A percentile compares a stretch with the other conserved stretches of the same genome.
Evolutionary conservation across 2,113 vertebrate genomes (phyloP).

Genomic region (Ameiurus melas): DNA sequence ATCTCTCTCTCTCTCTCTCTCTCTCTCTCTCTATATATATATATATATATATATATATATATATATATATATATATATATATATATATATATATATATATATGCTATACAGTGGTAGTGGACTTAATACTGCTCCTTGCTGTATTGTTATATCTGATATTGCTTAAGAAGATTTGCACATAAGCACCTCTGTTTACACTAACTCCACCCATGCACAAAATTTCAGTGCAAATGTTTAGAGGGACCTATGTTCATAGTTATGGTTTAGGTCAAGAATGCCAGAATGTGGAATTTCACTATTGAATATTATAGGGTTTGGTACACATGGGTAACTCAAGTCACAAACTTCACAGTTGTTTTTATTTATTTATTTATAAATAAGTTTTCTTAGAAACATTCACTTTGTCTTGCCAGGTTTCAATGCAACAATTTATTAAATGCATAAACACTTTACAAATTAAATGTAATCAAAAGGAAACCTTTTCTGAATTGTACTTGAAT

Average conservation of each 20-base stretch:
- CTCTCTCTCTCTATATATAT: no score
- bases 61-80: no score
- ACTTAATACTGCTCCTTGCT: background rate
- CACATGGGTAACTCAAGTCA: no score
- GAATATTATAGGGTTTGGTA: no score
- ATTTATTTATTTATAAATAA: no score
- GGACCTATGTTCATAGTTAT: background rate
- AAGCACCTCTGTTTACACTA: background rate
- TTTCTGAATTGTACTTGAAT: background rate
- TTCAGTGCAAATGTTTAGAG: background rate
- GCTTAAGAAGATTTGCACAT: background rate
- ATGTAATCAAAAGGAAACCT: background rate
- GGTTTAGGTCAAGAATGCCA: background rate
- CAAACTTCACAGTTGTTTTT: no score
- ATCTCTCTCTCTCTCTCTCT: no score
- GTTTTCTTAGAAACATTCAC: no score
- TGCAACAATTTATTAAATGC: background rate
- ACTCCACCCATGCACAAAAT: background rate
- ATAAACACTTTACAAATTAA: background rate
- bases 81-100: no score
- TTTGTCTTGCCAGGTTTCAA: no score
- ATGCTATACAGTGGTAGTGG: background rate
- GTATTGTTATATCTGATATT: background rate
- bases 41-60: no score
- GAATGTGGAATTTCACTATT: no score